phyloP scores from a whole-genome alignment of 2,888 invertebrate species.

The Aethes cnicana region DNA sequence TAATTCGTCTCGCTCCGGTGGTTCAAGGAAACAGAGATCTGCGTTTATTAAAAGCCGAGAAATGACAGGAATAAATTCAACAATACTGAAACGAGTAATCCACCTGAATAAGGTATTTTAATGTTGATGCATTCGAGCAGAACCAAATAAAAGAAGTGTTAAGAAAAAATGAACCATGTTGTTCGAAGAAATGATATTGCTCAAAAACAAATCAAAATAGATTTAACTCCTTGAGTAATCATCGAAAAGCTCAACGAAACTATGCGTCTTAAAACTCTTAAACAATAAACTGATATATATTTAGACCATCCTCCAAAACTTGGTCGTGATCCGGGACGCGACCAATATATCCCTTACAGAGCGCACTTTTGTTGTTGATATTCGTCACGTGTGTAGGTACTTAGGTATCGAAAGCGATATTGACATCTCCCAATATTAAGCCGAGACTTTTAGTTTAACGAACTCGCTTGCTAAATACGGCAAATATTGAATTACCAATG shows the following conservation, averaged over 20 bases:
- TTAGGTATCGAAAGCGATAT: conserved; percentile 17
- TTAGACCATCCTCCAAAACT: conserved; percentile 48
- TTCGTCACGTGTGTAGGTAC: conserved; percentile 9
- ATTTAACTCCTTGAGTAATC: too few species aligned
- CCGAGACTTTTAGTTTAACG: too few species aligned
- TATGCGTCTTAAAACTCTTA: too few species aligned
- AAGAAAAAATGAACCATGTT: too few species aligned
- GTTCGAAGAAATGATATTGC: too few species aligned
- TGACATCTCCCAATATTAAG: neutral
- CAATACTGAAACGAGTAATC: too few species aligned
- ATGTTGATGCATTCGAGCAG: too few species aligned
- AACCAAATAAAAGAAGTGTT: too few species aligned
- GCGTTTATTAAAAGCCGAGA: too few species aligned
- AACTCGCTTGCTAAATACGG: neutral
- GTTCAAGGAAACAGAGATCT: conserved; percentile 33
- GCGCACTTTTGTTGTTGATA: conserved; percentile 15
- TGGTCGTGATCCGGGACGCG: conserved; percentile 64
- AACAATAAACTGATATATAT: conserved; percentile 22
- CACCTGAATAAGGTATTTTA: too few species aligned
- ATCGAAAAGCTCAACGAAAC: too few species aligned
- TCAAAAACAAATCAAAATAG: too few species aligned
- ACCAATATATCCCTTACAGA: conserved; percentile 41
- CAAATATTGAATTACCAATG: neutral
- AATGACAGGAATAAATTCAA: neutral
- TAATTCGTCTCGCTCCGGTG: conserved; percentile 63